phyloP scores from a whole-genome alignment of 2,113 vertebrate species.

The Halichoerus grypus region DNA sequence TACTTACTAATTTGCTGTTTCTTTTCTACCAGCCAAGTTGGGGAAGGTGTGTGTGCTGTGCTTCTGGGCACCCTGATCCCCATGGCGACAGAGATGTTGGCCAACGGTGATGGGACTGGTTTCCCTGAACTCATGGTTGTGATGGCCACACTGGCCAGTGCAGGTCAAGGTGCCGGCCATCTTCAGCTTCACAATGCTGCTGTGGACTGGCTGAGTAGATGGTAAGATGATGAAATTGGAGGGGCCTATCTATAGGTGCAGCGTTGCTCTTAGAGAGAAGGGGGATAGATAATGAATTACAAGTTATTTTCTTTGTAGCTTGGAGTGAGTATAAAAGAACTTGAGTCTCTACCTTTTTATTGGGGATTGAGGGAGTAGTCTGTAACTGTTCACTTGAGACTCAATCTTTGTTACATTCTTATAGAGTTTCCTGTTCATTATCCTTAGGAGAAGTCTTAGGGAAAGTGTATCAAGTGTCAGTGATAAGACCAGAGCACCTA shows the following conservation, averaged over 20 bases:
- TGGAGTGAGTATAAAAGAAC: background rate
- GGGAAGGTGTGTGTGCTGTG: conserved; percentile 98
- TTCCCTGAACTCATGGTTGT: conserved; percentile 99
- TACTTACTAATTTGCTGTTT: conserved; percentile 38
- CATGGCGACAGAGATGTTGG: conserved; percentile 98
- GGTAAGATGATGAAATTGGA: conserved; percentile 89
- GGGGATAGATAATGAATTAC: background rate
- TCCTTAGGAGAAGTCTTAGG: background rate
- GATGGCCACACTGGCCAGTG: conserved; percentile 97
- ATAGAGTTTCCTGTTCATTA: background rate
- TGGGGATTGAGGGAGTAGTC: background rate
- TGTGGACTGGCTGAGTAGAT: conserved; percentile 97
- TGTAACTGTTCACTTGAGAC: background rate
- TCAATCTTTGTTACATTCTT: background rate
- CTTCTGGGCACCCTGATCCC: conserved; percentile 97
- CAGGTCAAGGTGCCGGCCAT: conserved; percentile 97
- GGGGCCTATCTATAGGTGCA: background rate
- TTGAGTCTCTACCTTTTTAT: background rate
- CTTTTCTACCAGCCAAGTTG: conserved; percentile 93
- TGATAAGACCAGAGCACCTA: background rate
- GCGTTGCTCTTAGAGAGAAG: background rate
- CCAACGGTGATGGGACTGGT: conserved; percentile 96
- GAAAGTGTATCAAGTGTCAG: background rate
- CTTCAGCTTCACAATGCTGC: conserved; percentile 97
- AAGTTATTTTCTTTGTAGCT: conserved; percentile 25